Base-by-base conservation (phyloP, 1,140 invertebrate species). In the Luehdorfia chinensis region DNA sequence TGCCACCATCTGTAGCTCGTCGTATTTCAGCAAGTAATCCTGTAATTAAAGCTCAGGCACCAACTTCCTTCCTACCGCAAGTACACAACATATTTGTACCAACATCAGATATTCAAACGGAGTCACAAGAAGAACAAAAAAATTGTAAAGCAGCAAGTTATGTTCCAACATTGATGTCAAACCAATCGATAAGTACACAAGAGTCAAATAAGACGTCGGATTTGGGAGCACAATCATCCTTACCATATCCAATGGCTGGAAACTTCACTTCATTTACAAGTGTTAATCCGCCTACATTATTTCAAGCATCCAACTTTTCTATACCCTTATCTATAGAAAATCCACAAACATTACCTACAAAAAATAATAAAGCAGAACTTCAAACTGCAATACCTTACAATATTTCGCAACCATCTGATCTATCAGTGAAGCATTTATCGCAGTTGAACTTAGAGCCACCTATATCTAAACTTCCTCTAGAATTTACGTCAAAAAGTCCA, bases 1-100 rank as follows among this genome's bases (percentile, higher is more conserved):
- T 86, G 47, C 83, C 83, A 28, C 83, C 80, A 2, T 86, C 83
- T 1, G 72, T 86, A 1, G 80, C 80, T 3, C 73, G 79, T 18
- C 67, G 74, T 8, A 79, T 86, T 31, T 58, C 59, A 7, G 52
- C 61, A 1, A 72, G 70, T 30, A 72, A 84, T 43, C 75, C 75
- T 2, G 37, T 74, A 7, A 85, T 79, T 0, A 85, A 70, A 62
- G 50, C 50, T 5, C 56, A 70, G 69, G 60, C 51, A 49, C 5
- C 56, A 70, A 55, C 34, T 52, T 8, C 43, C 57, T 15, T n/a
- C 34, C 57, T 18, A 18, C 28, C 21, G 9, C 55, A 0, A 39
- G 32, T 0, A 14, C 61, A 59, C 2, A 79, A 80, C 56, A 72
- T 81, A 23, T 81, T 84, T 34, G 43, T 75, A 18, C 83, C 77